Evolutionary conservation across 2,113 vertebrate species (phyloP).

Genomic region (Corythaixoides concolor): DNA sequence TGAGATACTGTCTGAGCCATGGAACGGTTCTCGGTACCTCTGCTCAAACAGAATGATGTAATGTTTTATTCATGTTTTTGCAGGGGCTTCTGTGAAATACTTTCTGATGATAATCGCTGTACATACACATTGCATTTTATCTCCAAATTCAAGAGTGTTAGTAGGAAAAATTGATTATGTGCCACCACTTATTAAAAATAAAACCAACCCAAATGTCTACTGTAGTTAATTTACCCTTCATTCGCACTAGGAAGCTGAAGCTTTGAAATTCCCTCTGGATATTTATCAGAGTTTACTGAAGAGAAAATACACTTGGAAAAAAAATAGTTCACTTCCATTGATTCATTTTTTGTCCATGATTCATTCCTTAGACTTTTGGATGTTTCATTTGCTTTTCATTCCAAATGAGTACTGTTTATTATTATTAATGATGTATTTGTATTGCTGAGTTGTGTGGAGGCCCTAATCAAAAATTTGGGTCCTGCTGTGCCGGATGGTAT

Average conservation of each 20-base stretch:
- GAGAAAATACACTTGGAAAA: not conserved
- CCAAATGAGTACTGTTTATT: not conserved
- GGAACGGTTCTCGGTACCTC: not conserved
- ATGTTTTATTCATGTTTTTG: not conserved
- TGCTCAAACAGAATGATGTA: not conserved
- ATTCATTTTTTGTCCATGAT: not conserved
- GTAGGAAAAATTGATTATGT: not conserved
- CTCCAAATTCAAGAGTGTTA: not conserved
- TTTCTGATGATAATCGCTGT: not conserved
- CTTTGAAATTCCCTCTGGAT: not conserved
- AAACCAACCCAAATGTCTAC: not conserved
- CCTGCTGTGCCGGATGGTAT: not conserved
- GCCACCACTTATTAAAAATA: not conserved
- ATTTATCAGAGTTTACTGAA: not conserved
- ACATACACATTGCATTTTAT: not conserved
- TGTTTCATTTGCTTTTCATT: not conserved
- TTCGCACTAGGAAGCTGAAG: not conserved
- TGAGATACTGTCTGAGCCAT: not conserved
- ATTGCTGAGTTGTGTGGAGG: not conserved
- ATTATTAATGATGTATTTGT: not conserved
- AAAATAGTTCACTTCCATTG: not conserved
- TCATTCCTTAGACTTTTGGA: not conserved
- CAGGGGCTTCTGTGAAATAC: not conserved
- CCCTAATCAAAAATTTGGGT: not conserved
- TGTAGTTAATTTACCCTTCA: constrained; percentile 3